phyloP scores from a whole-genome alignment of 30 jellyfish, hydroid and myxozoan species.

The Haliclystus octoradiatus region DNA sequence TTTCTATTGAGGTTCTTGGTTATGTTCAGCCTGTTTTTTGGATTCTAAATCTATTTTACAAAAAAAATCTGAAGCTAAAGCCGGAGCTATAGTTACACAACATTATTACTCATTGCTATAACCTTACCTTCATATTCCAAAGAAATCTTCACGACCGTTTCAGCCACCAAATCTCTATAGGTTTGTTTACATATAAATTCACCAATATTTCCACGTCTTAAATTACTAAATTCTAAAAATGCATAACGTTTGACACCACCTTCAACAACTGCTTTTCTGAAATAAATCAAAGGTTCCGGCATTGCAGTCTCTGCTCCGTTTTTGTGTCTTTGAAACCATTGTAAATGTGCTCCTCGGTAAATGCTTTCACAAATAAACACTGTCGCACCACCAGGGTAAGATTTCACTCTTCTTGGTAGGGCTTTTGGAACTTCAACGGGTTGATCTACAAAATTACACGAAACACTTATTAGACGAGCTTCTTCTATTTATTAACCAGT shows the following conservation, averaged over 20 bases:
- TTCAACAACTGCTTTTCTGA: slow-evolving; percentile 1
- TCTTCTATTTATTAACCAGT: too few species aligned
- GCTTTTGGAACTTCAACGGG: neutral
- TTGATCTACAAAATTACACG: neutral
- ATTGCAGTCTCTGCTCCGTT: neutral
- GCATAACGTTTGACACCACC: neutral
- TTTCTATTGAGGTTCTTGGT: too few species aligned
- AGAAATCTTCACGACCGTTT: neutral
- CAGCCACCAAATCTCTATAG: neutral
- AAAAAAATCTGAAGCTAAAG: too few species aligned
- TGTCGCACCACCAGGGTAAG: slow-evolving; percentile 23
- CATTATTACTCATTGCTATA: too few species aligned
- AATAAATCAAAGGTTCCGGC: neutral
- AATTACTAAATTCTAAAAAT: slow-evolving; percentile 3
- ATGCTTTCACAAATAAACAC: slow-evolving; percentile 8
- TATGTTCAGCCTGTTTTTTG: too few species aligned
- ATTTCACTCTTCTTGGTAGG: neutral
- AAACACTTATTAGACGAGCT: too few species aligned
- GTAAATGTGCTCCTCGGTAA: neutral
- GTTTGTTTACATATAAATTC: slow-evolving; percentile 13
- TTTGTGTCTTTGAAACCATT: slow-evolving; percentile 24
- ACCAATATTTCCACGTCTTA: slow-evolving; percentile 22
- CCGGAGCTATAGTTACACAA: too few species aligned
- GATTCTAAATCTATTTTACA: too few species aligned
- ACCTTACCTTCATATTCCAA: too few species aligned